These are phyloP conservation scores for Phymatocera aterrima DNA, from an alignment of 2,888 invertebrate species.

Conservation along the genomic window DNA sequence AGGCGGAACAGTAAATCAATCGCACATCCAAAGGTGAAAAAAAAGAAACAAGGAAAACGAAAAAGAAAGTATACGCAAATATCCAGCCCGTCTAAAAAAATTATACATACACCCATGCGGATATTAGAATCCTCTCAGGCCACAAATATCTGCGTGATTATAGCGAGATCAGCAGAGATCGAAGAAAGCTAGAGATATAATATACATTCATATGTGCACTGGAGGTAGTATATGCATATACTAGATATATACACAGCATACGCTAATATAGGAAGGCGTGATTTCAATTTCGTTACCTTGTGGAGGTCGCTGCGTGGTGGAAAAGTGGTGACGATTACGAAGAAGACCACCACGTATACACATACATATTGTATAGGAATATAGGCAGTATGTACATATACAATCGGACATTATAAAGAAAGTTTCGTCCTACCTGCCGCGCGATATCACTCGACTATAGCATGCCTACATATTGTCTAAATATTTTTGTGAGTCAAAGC, in stretches of 20 bases:
- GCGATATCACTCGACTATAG: not conserved
- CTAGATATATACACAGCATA: not conserved
- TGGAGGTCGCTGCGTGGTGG: constrained; percentile 59
- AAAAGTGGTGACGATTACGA: constrained; percentile 48
- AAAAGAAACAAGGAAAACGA: not conserved
- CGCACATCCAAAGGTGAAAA: not conserved
- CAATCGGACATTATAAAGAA: constrained; percentile 26
- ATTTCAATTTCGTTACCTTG: constrained; percentile 62
- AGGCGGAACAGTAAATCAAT: not conserved
- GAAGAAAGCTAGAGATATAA: no score
- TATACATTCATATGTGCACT: no score
- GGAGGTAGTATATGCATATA: no score
- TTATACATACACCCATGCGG: not conserved
- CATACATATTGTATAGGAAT: no score
- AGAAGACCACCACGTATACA: constrained; percentile 46
- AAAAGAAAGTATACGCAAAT: not conserved
- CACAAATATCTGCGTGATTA: no score
- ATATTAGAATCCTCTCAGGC: no score
- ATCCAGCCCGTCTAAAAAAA: not conserved
- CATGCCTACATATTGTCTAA: not conserved
- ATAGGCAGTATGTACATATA: not conserved
- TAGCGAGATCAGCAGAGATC: no score
- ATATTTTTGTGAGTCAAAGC: not conserved
- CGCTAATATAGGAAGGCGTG: constrained; percentile 50
- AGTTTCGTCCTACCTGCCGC: not conserved